Evolutionary conservation across 2,113 vertebrate species (phyloP), one percentile per base, ranked within the genome.

Genomic region (Pseudorectes ferrugineus): DNA sequence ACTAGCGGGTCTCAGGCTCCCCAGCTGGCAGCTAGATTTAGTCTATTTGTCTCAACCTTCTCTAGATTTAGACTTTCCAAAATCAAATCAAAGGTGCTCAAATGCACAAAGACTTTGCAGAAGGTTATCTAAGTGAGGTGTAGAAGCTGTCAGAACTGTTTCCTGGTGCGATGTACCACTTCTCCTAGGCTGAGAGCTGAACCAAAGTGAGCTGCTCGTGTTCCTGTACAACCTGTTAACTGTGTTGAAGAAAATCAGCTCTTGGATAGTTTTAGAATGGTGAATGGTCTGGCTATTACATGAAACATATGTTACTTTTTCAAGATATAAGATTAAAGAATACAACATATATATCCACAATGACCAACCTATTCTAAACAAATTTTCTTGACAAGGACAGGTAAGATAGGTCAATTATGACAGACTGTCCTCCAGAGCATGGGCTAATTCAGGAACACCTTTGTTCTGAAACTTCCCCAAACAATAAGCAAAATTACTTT

Each of bases 111-210:
- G 38, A 22, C 4, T 73, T 79, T 54, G 12, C 29, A 62, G 12
- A 38, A 76, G 28, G 23, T 55, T 51, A 38, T 79, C 54, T 58
- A 25, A 62, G 15, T 49, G 31, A 75, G 7, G 6, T 42, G 35
- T 26, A 59, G 46, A 68, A 81, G 58, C 52, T 68, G 48, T 61
- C 28, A 71, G 28, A 72, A 55, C 10, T 46, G 18, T 43, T 87
- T 87, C 31, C n/a, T 51, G 11, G 5, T 62, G 26, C 3, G 3
- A 51, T 0, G 1, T 23, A n/a, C 5, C 25, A 59, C 42, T 29
- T 81, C 51, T 58, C 10, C 24, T 36, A 40, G 46, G 20, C 55
- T 81, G 38, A 73, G 54, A 58, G 13, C 3, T 65, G 62, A 88
- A 57, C 40, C 14, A 73, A 72, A 70, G 17, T 24, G 26, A 52